phyloP scores from a whole-genome alignment of 2,888 invertebrate genomes.

The Deladenus siricidicola region DNA sequence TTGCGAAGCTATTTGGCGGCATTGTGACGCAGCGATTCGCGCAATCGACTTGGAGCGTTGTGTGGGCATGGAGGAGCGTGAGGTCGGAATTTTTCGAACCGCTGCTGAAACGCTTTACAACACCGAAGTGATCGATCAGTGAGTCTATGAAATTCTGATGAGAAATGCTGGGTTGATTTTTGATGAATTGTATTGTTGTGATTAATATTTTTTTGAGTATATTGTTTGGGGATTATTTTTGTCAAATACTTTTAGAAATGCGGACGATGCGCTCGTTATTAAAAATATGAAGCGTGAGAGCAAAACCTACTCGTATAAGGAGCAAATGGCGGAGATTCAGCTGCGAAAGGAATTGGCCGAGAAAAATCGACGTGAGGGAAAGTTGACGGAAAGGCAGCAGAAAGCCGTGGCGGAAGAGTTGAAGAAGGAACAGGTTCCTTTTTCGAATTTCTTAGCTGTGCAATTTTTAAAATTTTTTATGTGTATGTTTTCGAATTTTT shows the following conservation, averaged over 20 bases:
- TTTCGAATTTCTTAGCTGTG: too few species aligned
- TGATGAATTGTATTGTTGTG: neutral
- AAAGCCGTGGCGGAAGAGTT: conserved; percentile 78
- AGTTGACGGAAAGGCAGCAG: conserved; percentile 75
- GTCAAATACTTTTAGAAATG: conserved; percentile 14
- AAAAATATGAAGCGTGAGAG: conserved; percentile 83
- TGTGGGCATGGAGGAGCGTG: conserved; percentile 57
- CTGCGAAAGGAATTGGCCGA: conserved; percentile 84
- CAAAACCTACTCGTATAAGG: conserved; percentile 86
- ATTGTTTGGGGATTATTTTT: neutral
- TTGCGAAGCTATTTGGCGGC: conserved; percentile 17
- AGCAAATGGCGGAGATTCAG: conserved; percentile 87
- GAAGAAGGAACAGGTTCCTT: conserved; percentile 71
- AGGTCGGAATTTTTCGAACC: conserved; percentile 72
- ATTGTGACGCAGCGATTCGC: conserved; percentile 4
- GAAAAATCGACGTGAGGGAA: conserved; percentile 59
- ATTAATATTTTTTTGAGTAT: neutral
- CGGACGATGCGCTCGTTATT: conserved; percentile 38
- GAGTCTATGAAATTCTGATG: neutral
- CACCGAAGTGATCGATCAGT: conserved; percentile 69
- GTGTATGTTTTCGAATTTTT: too few species aligned
- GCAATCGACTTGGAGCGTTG: conserved; percentile 19
- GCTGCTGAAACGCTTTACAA: conserved; percentile 85
- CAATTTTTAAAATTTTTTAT: too few species aligned
- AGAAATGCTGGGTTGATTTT: neutral